Evolutionary conservation across 2,888 invertebrate species (phyloP), one percentile per base, ranked within the genome.

Genomic region (Drosophila greeni): DNA sequence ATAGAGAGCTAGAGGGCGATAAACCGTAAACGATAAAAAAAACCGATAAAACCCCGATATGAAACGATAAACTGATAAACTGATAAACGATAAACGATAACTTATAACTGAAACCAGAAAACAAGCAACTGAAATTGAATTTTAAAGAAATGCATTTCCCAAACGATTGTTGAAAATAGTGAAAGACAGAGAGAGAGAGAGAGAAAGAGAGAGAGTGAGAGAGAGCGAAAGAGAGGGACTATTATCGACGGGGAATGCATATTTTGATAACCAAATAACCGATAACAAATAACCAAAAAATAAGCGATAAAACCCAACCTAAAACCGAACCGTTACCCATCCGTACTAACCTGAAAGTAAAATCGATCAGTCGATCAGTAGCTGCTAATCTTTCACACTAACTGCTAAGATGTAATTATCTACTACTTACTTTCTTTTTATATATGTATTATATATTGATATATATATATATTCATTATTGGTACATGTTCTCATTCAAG

Each of bases 351-450:
- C 62, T 72, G 49, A 75, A 66, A 48, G 47, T 62, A 66, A 62
- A 66, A 62, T 62, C 62, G 62, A 62, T 42, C 67, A 49, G 69
- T 66, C 61, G 73, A n/a, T n/a, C n/a, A 74, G 79, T 81, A 81
- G 82, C 79, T 79, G 78, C 82, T 79, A 82, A 73, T 69, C 48
- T 61, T 67, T 73, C 60, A 60, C 70, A 79, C 79, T 79, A 79
- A 82, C 76, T 82, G 76, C 79, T 79, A 82, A 76, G 80, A 82
- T 79, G 78, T 79, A 79, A 79, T 82, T 78, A 78, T 78, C 82
- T 75, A 68, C 66, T 75, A 24, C n/a, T 26, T 47, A 47, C 14
- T 42, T 69, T 20, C 65, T 66, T 20, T 62, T 66, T 73, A 72
- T 72, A 58, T 75, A 56, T 73, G 57, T 66, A 57, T 66, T 62